These are phyloP conservation scores for Ips typographus DNA, from an alignment of 1,140 invertebrate genomes.

Conservation along the genomic window DNA sequence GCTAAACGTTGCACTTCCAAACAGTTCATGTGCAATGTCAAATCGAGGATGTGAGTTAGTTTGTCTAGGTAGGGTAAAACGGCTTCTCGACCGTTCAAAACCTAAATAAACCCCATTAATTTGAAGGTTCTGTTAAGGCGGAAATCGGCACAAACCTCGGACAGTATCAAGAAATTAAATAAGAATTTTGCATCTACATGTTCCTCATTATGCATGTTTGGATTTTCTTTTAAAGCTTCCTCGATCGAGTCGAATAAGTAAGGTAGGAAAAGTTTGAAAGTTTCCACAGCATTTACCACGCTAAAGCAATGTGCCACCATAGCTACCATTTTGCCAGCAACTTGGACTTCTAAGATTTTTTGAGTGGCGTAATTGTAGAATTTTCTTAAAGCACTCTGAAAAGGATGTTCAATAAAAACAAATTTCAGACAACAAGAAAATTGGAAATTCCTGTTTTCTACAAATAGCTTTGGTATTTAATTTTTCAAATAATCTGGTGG, in stretches of 20 bases:
- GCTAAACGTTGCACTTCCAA: slow-evolving; percentile 57
- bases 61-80: slow-evolving; percentile 57
- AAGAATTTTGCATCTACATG: slow-evolving; percentile 76
- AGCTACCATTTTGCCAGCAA: slow-evolving; percentile 76
- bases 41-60: slow-evolving; percentile 57
- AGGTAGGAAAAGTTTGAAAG: slow-evolving; percentile 72
- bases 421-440: no score
- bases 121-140: not conserved
- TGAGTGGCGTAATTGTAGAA: slow-evolving; percentile 71
- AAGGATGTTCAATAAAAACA: slow-evolving; percentile 39
- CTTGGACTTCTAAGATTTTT: slow-evolving; percentile 76
- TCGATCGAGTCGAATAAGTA: slow-evolving; percentile 65
- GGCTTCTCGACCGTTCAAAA: slow-evolving; percentile 46
- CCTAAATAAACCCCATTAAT: slow-evolving; percentile 26
- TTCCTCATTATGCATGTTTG: slow-evolving; percentile 68
- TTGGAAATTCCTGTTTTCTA: no score
- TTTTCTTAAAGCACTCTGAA: slow-evolving; percentile 72
- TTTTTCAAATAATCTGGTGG: no score
- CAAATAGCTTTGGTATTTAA: no score
- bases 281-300: slow-evolving; percentile 66
- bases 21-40: slow-evolving; percentile 58
- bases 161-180: slow-evolving; percentile 76
- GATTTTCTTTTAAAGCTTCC: slow-evolving; percentile 57
- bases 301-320: slow-evolving; percentile 65
- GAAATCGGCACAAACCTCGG: slow-evolving; percentile 58